Base-by-base conservation (phyloP, 2,113 vertebrate genomes). In the Gulo gulo region DNA sequence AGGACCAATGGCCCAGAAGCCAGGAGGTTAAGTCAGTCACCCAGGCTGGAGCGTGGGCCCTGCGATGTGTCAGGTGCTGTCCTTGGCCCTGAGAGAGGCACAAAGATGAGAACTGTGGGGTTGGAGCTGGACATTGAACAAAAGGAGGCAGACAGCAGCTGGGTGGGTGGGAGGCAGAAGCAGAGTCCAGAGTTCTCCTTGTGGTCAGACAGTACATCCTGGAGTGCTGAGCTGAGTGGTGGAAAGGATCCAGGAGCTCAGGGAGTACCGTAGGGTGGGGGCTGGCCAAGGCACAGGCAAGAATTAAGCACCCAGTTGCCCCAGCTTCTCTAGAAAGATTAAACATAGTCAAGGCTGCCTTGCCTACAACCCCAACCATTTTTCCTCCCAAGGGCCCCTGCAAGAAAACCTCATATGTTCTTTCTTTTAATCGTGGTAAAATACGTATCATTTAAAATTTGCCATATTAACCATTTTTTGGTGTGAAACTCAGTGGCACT, bases 221-320 rank as follows among this genome's bases (percentile, higher is more conserved):
- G 55, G 84, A 15, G 69, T 34, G 36, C 82, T 23, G 4, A 1
- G 4, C 12, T 29, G 57, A 39, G 12, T 21, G 14, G 36, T 0
- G 2, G 34, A 42, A 47, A 9, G 11, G 21, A 39, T 24, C 36
- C 55, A 31, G n/a, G 12, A 57, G 23, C 13, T 59, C 61, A 21
- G 29, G 6, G 63, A 57, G 31, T 39, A 29, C 26, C 11, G 34
- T 23, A 4, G 4, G n/a, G 4, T 14, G 29, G 36, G 47, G 7
- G 8, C 47, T 39, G 39, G 52, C 16, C 0, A 7, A 26, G 6
- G 29, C 0, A 0, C 10, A 29, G 8, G 7, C 45, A 31, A 26
- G 13, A 12, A 20, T 0, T n/a, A 10, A 45, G 34, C 21, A 0
- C 31, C 2, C 21, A 14, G 16, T 2, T 20, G 20, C 3, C n/a